Evolutionary conservation across 2,113 vertebrate genomes (phyloP).

Genomic region (Anarrhichthys ocellatus): DNA sequence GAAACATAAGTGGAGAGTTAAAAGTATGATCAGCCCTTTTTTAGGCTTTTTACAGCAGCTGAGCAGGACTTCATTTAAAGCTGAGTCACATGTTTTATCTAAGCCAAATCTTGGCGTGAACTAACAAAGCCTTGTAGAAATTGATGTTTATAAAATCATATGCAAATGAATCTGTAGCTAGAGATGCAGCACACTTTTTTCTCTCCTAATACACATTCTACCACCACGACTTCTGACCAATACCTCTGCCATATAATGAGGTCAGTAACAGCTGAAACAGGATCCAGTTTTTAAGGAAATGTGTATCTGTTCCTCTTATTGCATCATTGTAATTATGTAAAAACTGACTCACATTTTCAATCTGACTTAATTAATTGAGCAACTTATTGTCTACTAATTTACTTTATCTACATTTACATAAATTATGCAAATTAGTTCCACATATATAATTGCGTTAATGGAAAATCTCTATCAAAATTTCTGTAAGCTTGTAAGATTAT

Average conservation of each 20-base stretch:
- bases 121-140: neutral
- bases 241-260: neutral
- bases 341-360: neutral
- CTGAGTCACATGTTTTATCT: neutral
- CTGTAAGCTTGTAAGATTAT: neutral
- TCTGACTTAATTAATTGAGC: neutral
- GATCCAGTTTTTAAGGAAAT: neutral
- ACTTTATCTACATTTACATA: neutral
- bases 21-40: neutral
- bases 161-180: neutral
- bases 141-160: neutral
- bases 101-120: neutral
- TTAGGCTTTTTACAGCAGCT: neutral
- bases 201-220: neutral
- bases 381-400: neutral
- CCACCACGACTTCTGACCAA: no score
- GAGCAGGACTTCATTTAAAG: neutral
- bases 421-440: neutral
- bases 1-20: neutral
- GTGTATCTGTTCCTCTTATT: neutral
- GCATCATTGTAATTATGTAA: no score
- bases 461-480: neutral
- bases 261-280: neutral
- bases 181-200: neutral
- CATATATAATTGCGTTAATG: neutral